Conservation (phyloP, 2,888 invertebrate species). For the Hypolimnas misippus region DNA sequence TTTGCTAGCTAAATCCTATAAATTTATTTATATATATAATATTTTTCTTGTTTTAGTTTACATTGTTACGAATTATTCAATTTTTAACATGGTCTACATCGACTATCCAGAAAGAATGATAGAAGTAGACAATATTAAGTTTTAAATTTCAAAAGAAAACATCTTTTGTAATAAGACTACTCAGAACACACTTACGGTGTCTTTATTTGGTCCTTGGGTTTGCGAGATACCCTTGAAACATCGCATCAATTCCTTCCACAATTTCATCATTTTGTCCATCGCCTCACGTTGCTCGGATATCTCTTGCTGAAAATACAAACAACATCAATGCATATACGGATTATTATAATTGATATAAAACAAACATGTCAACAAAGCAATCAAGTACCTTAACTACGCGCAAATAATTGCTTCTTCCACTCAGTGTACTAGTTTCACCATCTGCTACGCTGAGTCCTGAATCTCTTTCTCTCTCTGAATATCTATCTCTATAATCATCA, state of each 20-base stretch:
- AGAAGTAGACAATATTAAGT: no score
- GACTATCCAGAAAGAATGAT: no score
- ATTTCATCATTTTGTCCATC: conserved; percentile 81
- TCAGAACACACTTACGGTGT: conserved; percentile 60
- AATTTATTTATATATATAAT: no score
- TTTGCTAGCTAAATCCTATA: no score
- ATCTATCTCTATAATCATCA: conserved; percentile 62
- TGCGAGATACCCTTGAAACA: conserved; percentile 74
- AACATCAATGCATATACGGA: no score
- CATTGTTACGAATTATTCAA: no score
- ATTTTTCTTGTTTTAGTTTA: no score
- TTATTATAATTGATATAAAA: background rate
- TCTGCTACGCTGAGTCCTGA: conserved; percentile 75
- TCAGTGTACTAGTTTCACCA: conserved; percentile 69
- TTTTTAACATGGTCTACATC: no score
- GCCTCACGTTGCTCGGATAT: conserved; percentile 76
- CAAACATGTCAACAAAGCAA: background rate
- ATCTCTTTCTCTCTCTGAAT: conserved; percentile 71
- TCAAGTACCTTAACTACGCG: conserved; percentile 68
- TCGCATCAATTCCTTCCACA: conserved; percentile 79
- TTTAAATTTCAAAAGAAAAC: no score
- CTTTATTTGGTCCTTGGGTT: conserved; percentile 58
- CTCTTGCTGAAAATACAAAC: conserved; percentile 62
- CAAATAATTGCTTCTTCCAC: conserved; percentile 71
- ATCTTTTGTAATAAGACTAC: no score